Base-by-base conservation (phyloP, 2,888 invertebrate species). In the Chironomus tentans region DNA sequence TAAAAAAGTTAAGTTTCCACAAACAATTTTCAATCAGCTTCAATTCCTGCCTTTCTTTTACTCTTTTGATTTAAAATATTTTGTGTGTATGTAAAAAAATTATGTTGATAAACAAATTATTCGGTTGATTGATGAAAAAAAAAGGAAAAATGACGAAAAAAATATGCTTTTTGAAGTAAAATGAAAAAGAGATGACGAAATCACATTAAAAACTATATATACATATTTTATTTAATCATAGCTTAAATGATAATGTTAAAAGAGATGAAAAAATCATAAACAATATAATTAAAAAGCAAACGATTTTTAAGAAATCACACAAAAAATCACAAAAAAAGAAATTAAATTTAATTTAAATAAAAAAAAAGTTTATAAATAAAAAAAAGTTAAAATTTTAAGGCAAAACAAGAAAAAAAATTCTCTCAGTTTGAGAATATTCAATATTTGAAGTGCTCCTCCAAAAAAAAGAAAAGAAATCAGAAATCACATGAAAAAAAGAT, bases 281-380 rank as follows among this genome's bases (percentile, higher is more conserved):
- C 47, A 56, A 76, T 76, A 68, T 50, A 68, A 56, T 76, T 68
- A 76, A 76, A 65, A 76, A 69, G 69, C 68, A 76, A 76, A 69
- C 69, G 76, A 76, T 76, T 76, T 76, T 76, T 47, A 76, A 76
- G 76, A 76, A 76, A 76, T 76, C 76, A 76, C 38, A 68, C 48
- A 68, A 76, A 76, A 76, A 76, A 69, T 47, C 15, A 76, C 68
- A 76, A 76, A 76, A 76, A 76, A 76, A 76, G 46, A 38, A 24
- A 68, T 73, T 75, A 76, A 76, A 68, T 47, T 48, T 76, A 76
- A 68, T 68, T 68, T 65, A 65, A 73, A 18, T 24, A 38, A 71
- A 46, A 69, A 70, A 70, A 24, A 18, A 28, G 12, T 13, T n/a
- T 15, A 68, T 15, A 12, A 68, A 68, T 13, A 38, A 28, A 76